Evolutionary conservation across 2,797 vertebrate genomes (phyloP).

Genomic region (Onychomys leucogaster): DNA sequence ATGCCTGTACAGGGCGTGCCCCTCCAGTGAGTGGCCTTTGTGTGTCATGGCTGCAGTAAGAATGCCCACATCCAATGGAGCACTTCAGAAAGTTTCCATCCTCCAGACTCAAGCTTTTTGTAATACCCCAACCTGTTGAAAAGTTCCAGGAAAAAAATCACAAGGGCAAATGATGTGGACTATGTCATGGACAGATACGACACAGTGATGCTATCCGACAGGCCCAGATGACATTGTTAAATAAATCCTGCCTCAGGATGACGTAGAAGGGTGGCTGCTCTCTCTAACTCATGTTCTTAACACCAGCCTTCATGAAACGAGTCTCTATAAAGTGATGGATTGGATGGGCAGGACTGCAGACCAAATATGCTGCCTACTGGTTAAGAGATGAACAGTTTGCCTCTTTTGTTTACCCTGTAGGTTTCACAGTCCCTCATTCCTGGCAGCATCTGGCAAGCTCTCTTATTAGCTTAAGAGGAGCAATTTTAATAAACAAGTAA

Average conservation of each 20-base stretch:
- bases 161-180: constrained; percentile 42
- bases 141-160: constrained; percentile 47
- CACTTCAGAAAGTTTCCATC: background rate
- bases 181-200: background rate
- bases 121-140: background rate
- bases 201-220: background rate
- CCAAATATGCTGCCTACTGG: background rate
- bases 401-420: background rate
- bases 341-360: background rate
- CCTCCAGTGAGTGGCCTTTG: background rate
- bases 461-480: constrained; percentile 50
- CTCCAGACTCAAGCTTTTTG: background rate
- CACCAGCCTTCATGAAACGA: constrained; percentile 34
- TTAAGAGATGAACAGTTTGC: constrained; percentile 15
- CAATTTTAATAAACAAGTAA: constrained; percentile 65
- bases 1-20: background rate
- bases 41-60: accelerated
- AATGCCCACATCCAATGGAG: accelerated
- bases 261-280: constrained; percentile 31
- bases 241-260: constrained; percentile 24
- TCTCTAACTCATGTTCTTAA: background rate
- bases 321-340: constrained; percentile 60
- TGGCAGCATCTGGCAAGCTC: background rate
- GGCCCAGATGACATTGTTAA: constrained; percentile 47
- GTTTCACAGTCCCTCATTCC: constrained; percentile 22